phyloP scores from a whole-genome alignment of 1,140 invertebrate genomes.

The Caenorhabditis latens region DNA sequence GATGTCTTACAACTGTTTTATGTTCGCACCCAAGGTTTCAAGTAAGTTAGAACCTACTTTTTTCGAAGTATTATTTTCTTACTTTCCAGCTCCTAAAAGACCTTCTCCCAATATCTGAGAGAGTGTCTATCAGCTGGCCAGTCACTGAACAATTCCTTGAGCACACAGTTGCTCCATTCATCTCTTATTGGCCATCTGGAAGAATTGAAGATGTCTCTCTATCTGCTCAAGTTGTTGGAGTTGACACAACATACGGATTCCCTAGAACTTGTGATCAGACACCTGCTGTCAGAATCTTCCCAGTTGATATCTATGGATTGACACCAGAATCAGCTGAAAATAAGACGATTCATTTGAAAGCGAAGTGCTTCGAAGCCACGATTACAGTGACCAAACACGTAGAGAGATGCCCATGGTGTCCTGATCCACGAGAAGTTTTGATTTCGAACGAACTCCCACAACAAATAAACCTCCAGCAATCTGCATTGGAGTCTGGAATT shows the following conservation, averaged over 20 bases:
- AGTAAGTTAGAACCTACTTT: slow-evolving; percentile 36
- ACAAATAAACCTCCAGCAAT: slow-evolving; percentile 41
- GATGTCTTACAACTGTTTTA: slow-evolving; percentile 64
- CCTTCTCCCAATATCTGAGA: slow-evolving; percentile 61
- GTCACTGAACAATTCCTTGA: slow-evolving; percentile 62
- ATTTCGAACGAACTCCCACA: slow-evolving; percentile 34
- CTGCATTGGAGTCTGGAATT: slow-evolving; percentile 11
- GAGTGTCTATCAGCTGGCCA: slow-evolving; percentile 59
- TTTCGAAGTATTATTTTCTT: background rate
- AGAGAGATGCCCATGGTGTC: slow-evolving; percentile 68
- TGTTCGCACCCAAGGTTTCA: slow-evolving; percentile 64
- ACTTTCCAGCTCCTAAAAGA: slow-evolving; percentile 60
- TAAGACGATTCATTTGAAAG: slow-evolving; percentile 56
- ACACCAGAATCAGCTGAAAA: background rate
- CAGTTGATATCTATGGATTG: slow-evolving; percentile 36
- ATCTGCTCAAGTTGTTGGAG: slow-evolving; percentile 63
- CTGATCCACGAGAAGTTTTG: slow-evolving; percentile 77
- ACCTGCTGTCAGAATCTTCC: slow-evolving; percentile 58
- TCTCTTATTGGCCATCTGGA: slow-evolving; percentile 65
- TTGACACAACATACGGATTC: slow-evolving; percentile 68
- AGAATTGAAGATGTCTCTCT: slow-evolving; percentile 63
- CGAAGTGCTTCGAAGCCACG: slow-evolving; percentile 67
- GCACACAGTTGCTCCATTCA: slow-evolving; percentile 62
- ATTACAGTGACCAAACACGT: slow-evolving; percentile 65
- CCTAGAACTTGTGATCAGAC: slow-evolving; percentile 69